Evolutionary conservation across 2,888 invertebrate species (phyloP).

Genomic region (Chalcis sispes): DNA sequence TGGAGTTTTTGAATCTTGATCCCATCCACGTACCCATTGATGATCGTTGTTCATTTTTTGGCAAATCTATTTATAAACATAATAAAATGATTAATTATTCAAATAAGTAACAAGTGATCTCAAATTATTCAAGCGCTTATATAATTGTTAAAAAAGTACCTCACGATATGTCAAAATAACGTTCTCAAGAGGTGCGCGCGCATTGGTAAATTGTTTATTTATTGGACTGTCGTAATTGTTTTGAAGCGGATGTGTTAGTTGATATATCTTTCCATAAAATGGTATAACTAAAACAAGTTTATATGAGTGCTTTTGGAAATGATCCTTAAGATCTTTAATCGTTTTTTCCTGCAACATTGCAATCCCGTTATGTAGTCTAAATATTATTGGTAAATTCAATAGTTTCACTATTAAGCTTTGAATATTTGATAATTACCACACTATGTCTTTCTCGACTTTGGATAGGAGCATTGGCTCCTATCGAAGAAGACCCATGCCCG

Average conservation of each 20-base stretch:
- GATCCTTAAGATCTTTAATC: constrained; percentile 4
- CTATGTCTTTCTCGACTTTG: constrained; percentile 79
- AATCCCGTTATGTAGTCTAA: no score
- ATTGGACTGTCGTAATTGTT: constrained; percentile 36
- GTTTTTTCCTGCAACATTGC: constrained; percentile 17
- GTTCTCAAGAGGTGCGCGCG: background rate
- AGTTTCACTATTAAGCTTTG: no score
- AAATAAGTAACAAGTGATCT: background rate
- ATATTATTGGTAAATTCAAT: background rate
- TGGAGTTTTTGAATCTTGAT: constrained; percentile 81
- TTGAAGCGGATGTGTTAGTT: background rate
- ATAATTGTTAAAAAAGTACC: constrained; percentile 3
- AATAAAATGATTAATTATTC: background rate
- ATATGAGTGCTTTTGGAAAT: constrained; percentile 11
- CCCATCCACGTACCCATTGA: constrained; percentile 85
- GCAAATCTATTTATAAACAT: constrained; percentile 46
- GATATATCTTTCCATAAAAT: constrained; percentile 48
- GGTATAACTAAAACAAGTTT: constrained; percentile 49
- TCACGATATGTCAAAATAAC: constrained; percentile 27
- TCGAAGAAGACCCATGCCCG: constrained; percentile 85
- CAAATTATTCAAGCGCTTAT: background rate
- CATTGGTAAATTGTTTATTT: constrained; percentile 12
- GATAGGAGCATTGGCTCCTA: constrained; percentile 87
- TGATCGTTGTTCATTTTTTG: constrained; percentile 12
- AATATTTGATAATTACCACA: constrained; percentile 80